Conservation (phyloP, 2,113 vertebrate genomes). For the Chaenogobius annularis region DNA sequence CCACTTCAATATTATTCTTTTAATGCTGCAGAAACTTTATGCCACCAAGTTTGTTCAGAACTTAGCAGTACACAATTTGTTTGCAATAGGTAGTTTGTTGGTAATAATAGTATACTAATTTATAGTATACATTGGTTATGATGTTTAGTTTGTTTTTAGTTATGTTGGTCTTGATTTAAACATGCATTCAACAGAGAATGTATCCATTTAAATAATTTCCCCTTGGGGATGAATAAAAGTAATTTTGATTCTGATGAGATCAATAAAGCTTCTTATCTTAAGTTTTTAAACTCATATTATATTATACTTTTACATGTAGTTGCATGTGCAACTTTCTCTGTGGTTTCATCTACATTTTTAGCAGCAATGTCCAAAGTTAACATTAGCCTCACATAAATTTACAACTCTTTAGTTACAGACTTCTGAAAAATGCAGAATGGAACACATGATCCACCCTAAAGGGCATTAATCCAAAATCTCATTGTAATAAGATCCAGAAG, state of each 20-base stretch:
- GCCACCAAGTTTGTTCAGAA: not conserved
- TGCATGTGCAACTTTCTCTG: not conserved
- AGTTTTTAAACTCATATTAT: not conserved
- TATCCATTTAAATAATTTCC: no score
- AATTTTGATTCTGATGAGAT: no score
- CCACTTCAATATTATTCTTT: slow-evolving; percentile 22
- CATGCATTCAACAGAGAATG: no score
- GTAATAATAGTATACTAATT: no score
- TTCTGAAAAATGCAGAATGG: slow-evolving; percentile 28
- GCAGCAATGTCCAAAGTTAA: not conserved
- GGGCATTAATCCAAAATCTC: slow-evolving; percentile 65
- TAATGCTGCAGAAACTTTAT: not conserved
- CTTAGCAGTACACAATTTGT: not conserved
- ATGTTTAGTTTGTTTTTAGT: no score
- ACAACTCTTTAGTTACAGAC: slow-evolving; percentile 19
- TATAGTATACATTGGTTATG: no score
- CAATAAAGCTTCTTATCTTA: not conserved
- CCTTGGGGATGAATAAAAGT: no score
- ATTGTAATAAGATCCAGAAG: slow-evolving; percentile 67
- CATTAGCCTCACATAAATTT: slow-evolving; percentile 15
- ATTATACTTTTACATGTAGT: not conserved
- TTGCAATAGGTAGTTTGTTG: no score
- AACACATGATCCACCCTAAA: slow-evolving; percentile 52
- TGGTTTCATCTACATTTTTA: not conserved
- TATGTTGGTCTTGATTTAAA: no score